phyloP scores from a whole-genome alignment of 2,797 vertebrate species.

The Micropoecilia bifurca region DNA sequence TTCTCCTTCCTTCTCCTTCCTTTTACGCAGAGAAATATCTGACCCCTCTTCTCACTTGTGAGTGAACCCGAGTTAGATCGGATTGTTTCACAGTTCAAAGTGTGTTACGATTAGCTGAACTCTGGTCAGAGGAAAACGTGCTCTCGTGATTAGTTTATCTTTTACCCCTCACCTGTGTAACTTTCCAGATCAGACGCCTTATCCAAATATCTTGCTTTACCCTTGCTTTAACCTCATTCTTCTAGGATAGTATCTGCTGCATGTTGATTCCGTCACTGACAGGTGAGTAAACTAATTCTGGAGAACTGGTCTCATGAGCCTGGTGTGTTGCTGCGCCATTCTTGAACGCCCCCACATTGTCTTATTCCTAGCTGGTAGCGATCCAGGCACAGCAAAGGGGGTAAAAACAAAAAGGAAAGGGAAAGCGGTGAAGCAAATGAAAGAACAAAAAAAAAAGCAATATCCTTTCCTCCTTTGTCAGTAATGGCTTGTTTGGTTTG shows the following conservation, averaged over 20 bases:
- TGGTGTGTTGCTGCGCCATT: conserved; percentile 43
- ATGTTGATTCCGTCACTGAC: conserved; percentile 29
- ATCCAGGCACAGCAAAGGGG: conserved; percentile 72
- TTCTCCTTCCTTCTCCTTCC: neutral
- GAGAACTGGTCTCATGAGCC: conserved; percentile 51
- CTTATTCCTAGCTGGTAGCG: conserved; percentile 77
- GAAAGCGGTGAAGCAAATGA: conserved; percentile 87
- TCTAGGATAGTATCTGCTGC: conserved; percentile 25
- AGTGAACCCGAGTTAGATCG: conserved; percentile 58
- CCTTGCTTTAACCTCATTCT: conserved; percentile 28
- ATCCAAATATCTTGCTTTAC: conserved; percentile 35
- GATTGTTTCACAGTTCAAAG: conserved; percentile 46
- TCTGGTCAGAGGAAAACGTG: conserved; percentile 42
- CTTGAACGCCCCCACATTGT: conserved; percentile 31
- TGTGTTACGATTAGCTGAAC: conserved; percentile 51
- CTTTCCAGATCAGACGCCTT: conserved; percentile 39
- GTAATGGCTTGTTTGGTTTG: conserved; percentile 61
- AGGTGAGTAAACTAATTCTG: conserved; percentile 59
- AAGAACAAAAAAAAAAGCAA: conserved; percentile 84
- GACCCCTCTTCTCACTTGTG: conserved; percentile 25
- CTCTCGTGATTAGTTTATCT: conserved; percentile 41
- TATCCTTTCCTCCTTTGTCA: conserved; percentile 87
- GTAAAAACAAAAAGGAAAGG: conserved; percentile 74
- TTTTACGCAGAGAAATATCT: conserved; percentile 14
- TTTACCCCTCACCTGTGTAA: conserved; percentile 1